Base-by-base conservation (phyloP, 2,797 vertebrate species). In the Pseudocheirus occidentalis region DNA sequence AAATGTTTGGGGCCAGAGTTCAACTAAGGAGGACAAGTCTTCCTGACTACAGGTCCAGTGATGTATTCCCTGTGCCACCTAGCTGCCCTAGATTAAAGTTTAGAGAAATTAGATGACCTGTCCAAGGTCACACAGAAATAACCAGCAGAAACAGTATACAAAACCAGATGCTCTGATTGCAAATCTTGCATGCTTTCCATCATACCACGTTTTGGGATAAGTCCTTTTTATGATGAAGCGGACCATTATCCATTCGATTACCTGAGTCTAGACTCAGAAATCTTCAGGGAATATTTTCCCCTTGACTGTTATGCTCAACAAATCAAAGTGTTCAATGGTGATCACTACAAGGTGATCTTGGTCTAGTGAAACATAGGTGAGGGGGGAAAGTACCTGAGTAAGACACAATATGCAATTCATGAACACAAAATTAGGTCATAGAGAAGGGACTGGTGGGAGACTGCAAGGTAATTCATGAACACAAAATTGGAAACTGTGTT, bases 351-450 rank as follows among this genome's bases (percentile, higher is more conserved):
- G 0, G 5, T 12, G n/a, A 93, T 29, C 16, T 16, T 90, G 28
- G 18, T 87, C 3, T 21, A 73, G 52, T 40, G 66, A 52, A 53
- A 91, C 34, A 56, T 24, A 18, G 73, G 29, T 13, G 59, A 21
- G 9, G 62, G 62, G 5, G 12, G 11, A 16, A 18, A 66, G 93
- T 24, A 6, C n/a, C 21, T 92, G 5, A 50, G 40, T 31, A n/a
- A 40, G 34, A 34, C 10, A 73, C 7, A 28, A 50, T 6, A 31
- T 7, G 46, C 29, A 28, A 50, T 46, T 58, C 1, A 52, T 14
- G 73, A 14, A 55, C 11, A 5, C 1, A 0, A 11, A 34, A 6
- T 3, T 34, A n/a, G n/a, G n/a, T n/a, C n/a, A n/a, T n/a, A n/a
- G n/a, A n/a, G n/a, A n/a, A n/a, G n/a, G n/a, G n/a, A n/a, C n/a